Base-by-base conservation (phyloP, 2,113 vertebrate genomes). In the Cynopterus brachyotis region DNA sequence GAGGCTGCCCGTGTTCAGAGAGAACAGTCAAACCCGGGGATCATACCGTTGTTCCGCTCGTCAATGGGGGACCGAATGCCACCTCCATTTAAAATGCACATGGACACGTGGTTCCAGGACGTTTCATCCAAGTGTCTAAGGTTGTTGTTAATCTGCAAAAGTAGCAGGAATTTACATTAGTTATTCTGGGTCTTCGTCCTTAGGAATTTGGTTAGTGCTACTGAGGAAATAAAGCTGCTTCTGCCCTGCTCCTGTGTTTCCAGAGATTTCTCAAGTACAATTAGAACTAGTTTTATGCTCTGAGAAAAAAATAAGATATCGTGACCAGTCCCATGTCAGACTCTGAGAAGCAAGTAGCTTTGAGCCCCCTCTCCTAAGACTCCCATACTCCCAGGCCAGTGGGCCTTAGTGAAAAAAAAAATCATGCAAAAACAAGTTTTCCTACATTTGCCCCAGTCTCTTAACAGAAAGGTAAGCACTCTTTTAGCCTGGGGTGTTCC, bases 21-120 rank as follows among this genome's bases (percentile, higher is more conserved):
- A 45, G 13, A 64, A 26, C 16, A 5, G 26, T 10, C 4, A 19
- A 30, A 10, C 12, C 57, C 1, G 17, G n/a, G 84, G 66, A 42
- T 96, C 97, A 0, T 97, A 99, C 99, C 99, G 1, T 99, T 99
- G 55, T 98, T 98, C 24, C 17, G 97, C 50, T 99, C 99, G 2
- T 99, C 99, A 3, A 99, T 99, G 28, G 99, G 98, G 0, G 98
- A 95, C 6, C 99, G 99, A 89, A 99, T 98, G 72, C 98, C 98
- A 0, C 99, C 99, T 55, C 99, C 99, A 5, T 99, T 99, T 28
- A 99, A 57, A 97, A 99, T 98, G 98, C 99, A 99, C 98, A 99
- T 98, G 20, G 99, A 99, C 82, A 99, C 99, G 0, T 99, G 99
- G 98, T 99, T 99, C 99, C 99, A 99, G 6, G 97, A 98, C 30